Percentiles rank a stretch among this genome's conserved stretches.
Conservation (phyloP, 2,113 vertebrate genomes). For the Actenoides lindsayi region DNA sequence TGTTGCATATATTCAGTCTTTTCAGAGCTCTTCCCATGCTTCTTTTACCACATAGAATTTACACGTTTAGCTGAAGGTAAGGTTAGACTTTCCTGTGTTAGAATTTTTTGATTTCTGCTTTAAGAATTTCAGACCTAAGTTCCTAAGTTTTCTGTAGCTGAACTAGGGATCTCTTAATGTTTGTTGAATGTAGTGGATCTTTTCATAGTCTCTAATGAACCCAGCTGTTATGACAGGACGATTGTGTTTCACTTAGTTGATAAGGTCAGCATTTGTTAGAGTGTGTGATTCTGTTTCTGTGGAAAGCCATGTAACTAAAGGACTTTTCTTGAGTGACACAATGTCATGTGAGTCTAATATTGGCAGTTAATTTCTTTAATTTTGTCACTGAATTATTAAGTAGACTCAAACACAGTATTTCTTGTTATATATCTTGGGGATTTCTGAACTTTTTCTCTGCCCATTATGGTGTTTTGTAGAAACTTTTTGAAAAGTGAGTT, state of each 20-base stretch:
- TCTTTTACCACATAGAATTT: not conserved
- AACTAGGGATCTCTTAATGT: not conserved
- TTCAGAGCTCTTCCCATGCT: not conserved
- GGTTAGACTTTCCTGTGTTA: not conserved
- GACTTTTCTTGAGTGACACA: not conserved
- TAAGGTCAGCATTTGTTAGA: conserved; percentile 27
- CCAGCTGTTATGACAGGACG: not conserved
- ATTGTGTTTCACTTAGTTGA: not conserved
- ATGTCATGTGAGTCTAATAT: not conserved
- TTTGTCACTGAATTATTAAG: not conserved
- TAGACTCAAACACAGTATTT: not conserved
- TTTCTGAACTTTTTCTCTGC: conserved; percentile 53
- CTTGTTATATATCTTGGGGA: not conserved
- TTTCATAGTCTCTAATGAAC: not conserved
- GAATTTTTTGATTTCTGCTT: not conserved
- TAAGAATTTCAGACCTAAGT: not conserved
- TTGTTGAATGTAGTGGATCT: not conserved
- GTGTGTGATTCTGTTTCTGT: not conserved
- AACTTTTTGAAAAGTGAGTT: conserved; percentile 67
- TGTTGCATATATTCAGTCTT: not conserved
- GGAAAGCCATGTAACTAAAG: not conserved
- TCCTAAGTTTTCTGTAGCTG: not conserved
- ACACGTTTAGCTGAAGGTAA: not conserved
- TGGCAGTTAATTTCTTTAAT: not conserved
- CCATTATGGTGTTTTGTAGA: conserved; percentile 13